Percentiles rank a stretch among this genome's conserved stretches.
phyloP scores from a whole-genome alignment of 2,113 vertebrate genomes.

The Hemibates koningsi region DNA sequence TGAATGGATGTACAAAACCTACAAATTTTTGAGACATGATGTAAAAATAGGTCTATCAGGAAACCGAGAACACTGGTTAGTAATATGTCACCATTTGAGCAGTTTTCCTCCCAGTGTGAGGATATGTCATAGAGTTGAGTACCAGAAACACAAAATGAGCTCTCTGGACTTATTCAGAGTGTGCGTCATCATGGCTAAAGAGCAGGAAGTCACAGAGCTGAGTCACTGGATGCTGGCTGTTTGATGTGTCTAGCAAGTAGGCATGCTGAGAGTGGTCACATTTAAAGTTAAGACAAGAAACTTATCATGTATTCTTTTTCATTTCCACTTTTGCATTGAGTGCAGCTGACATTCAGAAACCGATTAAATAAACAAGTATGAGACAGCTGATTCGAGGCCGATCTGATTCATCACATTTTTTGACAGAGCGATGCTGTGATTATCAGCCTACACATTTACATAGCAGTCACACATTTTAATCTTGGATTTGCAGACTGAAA shows the following conservation, averaged over 20 bases:
- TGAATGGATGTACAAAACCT: background rate
- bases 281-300: background rate
- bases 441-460: background rate
- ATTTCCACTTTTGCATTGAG: background rate
- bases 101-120: background rate
- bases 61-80: background rate
- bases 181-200: background rate
- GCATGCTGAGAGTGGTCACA: background rate
- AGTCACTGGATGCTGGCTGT: background rate
- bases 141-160: background rate
- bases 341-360: background rate
- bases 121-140: background rate
- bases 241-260: background rate
- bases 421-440: background rate
- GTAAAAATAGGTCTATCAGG: background rate
- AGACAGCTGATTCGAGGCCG: background rate
- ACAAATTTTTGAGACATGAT: background rate
- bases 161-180: background rate
- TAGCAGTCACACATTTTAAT: background rate
- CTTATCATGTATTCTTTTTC: background rate
- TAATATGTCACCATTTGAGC: background rate
- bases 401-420: background rate
- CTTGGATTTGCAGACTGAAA: background rate
- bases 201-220: slow-evolving; percentile 1
- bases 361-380: background rate